Percentiles rank a stretch among this genome's conserved stretches.
These are phyloP conservation scores for Heliornis fulica DNA, from an alignment of 2,113 vertebrate species.

Conservation along the genomic window DNA sequence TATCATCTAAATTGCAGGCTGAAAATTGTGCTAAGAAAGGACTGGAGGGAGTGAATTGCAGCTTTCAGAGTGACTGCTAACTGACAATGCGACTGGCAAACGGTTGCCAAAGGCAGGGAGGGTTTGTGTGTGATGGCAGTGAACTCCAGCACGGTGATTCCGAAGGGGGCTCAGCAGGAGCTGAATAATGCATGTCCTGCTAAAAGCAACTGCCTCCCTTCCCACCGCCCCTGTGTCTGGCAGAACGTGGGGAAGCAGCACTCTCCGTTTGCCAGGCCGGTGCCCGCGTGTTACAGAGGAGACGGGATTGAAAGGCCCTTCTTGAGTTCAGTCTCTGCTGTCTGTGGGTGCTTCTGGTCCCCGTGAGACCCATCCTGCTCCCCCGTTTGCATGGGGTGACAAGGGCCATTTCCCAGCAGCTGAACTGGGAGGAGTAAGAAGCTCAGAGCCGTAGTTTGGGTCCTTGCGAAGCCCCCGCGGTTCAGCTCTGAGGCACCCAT, in stretches of 20 bases:
- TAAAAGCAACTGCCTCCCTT: background rate
- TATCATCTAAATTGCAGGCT: slow-evolving; percentile 86
- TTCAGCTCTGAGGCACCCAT: background rate
- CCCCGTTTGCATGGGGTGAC: fast-evolving
- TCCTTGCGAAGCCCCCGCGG: background rate
- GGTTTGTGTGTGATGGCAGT: background rate
- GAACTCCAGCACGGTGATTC: slow-evolving; percentile 1
- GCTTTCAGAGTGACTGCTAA: slow-evolving; percentile 77
- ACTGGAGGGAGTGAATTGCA: slow-evolving; percentile 75
- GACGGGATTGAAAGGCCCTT: fast-evolving
- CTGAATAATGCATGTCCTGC: slow-evolving; percentile 29
- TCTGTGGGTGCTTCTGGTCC: background rate
- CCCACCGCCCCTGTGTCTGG: background rate
- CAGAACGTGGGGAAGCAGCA: background rate
- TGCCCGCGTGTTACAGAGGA: background rate
- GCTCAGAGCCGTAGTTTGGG: background rate
- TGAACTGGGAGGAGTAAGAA: background rate
- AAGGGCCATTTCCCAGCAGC: background rate
- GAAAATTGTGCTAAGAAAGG: slow-evolving; percentile 77
- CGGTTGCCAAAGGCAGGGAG: slow-evolving; percentile 47
- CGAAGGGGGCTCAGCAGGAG: background rate
- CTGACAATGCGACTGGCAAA: slow-evolving; percentile 66
- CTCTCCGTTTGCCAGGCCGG: fast-evolving
- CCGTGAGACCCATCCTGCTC: fast-evolving
- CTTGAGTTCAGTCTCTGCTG: background rate